Evolutionary conservation across 2,888 invertebrate species (phyloP), one percentile per base, ranked within the genome.

Genomic region (Acanthococcus lagerstroemiae): DNA sequence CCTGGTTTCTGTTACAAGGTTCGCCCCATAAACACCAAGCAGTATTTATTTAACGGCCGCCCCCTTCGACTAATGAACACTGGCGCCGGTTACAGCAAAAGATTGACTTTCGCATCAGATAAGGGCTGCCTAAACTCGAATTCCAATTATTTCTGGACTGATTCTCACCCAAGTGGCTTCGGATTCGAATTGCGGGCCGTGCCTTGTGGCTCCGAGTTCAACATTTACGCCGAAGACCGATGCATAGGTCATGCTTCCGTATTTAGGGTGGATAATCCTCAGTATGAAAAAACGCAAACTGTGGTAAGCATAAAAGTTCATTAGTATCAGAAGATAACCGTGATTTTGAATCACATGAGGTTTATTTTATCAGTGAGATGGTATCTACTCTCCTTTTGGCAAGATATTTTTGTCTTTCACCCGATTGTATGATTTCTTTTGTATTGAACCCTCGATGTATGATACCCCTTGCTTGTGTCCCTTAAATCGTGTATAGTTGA

Each of bases 51-150:
- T 74, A 79, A 80, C 65, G 85, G 85, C 0, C 80, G 83, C 67
- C 81, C 84, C 54, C 75, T 86, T 66, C 76, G 81, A 57, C 78
- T 88, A 44, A 78, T 82, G 67, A 83, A 82, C 48, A 79, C 88
- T 69, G 88, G 88, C 9, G 82, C 85, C 79, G 88, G 88, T 19
- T 88, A 88, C 72, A 87, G 86, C 26, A 87, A 87, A 74, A 80
- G 87, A 56, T 78, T 88, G 67, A 86, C 86, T 1, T 88, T 88
- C 76, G 80, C 83, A 71, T 83, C 86, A 0, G 83, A 84, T 69
- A 82, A 83, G 3, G 80, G 84, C 70, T 70, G 69, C 17, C 72
- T 76, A 17, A 77, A 77, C 68, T 69, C 71, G 7, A 76, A 77
- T 68, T 72, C 73, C 50, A 85, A 86, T 75, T 86, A 83, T 74